Evolutionary conservation across 1,140 invertebrate genomes (phyloP), one percentile per base, ranked within the genome.

Genomic region (Drosophila obscura): DNA sequence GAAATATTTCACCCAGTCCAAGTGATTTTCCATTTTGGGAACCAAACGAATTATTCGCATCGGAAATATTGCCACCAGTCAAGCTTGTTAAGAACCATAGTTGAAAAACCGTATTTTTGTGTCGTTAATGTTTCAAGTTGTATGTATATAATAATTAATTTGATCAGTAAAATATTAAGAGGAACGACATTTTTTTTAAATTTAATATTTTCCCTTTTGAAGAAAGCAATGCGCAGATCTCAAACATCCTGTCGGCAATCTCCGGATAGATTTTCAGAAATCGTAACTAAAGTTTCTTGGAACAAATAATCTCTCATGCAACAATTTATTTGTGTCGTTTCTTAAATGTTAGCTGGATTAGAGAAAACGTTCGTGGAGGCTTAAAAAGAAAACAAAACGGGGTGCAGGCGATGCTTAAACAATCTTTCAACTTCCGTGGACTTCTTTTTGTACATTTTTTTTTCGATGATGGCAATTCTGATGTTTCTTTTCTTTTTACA

Each of bases 401-500:
- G 68, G 41, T 51, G 48, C 53, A 81, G 73, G 62, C 73, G 59
- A 77, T 39, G 50, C 41, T 61, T 61, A 48, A 46, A 64, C 46
- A 80, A 52, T 58, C 58, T 68, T 80, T 44, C 57, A 52, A 75
- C 51, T 31, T 61, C 16, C 55, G 59, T 22, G 68, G 50, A 50
- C 69, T 41, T 61, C 55, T 61, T 69, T 84, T 87, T 87, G 83
- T 87, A 87, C 83, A 88, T 84, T 77, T 46, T 52, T 56, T 22
- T 83, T 88, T 87, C 78, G 61, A 80, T 77, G 60, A 87, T 87
- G 83, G 80, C 84, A 87, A 77, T 80, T 77, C 66, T 79, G 65
- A 78, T 87, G 56, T 79, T 59, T 57, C 16, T 75, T 64, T 39
- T 39, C 62, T 72, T 72, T 68, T 48, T 79, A 61, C 60, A 62